These are phyloP conservation scores for Astreopora myriophthalma DNA, from an alignment of 64 coral and sea anemone genomes.

Conservation along the genomic window DNA sequence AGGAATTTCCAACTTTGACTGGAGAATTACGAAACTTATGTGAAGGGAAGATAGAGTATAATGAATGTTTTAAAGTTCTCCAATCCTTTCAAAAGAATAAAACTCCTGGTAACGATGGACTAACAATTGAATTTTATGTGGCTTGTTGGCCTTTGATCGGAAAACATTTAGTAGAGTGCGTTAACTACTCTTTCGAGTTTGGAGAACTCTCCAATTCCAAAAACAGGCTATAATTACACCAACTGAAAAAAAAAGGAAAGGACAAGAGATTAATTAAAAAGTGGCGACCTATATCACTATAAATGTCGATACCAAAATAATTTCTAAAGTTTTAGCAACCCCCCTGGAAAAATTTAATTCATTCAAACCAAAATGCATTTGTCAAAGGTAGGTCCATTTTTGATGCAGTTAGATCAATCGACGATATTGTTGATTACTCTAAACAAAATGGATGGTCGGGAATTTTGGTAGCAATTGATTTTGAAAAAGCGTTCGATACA, in stretches of 20 bases:
- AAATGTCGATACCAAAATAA: conserved; percentile 7
- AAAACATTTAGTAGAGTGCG: conserved; percentile 4
- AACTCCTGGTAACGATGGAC: neutral
- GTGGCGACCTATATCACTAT: neutral
- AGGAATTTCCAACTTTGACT: neutral
- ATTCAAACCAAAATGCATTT: conserved; percentile 2
- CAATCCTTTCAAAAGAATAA: conserved; percentile 6
- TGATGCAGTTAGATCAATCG: neutral
- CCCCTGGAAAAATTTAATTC: neutral
- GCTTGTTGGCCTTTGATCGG: conserved; percentile 32
- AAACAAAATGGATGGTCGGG: neutral
- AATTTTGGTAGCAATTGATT: neutral
- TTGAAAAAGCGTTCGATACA: conserved; percentile 30
- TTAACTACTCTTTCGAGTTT: conserved; percentile 23
- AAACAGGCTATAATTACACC: neutral
- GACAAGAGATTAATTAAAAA: neutral
- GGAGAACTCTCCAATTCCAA: conserved; percentile 31
- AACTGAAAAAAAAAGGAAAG: neutral
- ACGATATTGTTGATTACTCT: neutral
- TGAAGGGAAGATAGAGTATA: neutral
- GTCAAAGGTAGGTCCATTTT: neutral
- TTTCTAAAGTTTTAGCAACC: neutral
- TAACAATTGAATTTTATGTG: conserved; percentile 37
- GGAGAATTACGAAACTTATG: neutral
- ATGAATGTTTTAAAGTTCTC: neutral